Evolutionary conservation across 2,113 vertebrate genomes (phyloP).

Genomic region (Piaya cayana): DNA sequence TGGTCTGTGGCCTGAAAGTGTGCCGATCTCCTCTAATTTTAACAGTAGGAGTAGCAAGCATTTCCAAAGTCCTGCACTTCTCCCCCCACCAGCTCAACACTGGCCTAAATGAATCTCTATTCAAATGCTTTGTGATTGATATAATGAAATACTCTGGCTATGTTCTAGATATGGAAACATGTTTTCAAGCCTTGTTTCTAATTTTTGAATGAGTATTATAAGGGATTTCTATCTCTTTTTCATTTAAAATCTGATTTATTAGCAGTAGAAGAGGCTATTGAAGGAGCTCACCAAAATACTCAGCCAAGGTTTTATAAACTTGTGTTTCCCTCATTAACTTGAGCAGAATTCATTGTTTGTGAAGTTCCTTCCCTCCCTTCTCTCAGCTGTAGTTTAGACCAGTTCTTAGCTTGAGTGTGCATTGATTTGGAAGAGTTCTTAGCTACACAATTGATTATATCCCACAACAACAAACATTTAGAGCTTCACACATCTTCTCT

Average conservation of each 20-base stretch:
- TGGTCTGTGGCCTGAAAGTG: conserved; percentile 55
- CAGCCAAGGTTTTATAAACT: neutral
- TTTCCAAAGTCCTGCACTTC: conserved; percentile 47
- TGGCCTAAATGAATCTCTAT: conserved; percentile 25
- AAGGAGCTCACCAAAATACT: conserved; percentile 12
- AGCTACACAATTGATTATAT: neutral
- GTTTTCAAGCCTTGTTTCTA: conserved; percentile 34
- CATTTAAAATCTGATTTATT: conserved; percentile 30
- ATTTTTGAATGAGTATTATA: conserved; percentile 2
- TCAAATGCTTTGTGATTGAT: conserved; percentile 53
- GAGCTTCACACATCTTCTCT: neutral
- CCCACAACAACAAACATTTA: neutral
- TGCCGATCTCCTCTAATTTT: conserved; percentile 43
- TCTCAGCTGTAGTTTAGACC: neutral
- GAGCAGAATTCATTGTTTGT: neutral
- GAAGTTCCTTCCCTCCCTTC: neutral
- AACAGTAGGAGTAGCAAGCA: conserved; percentile 15
- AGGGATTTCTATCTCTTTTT: neutral
- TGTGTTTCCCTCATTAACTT: neutral
- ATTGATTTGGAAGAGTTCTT: neutral
- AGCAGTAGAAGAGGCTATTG: neutral
- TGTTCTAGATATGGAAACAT: neutral
- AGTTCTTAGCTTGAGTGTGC: neutral
- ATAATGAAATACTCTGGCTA: conserved; percentile 41
- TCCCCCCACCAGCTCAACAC: neutral